These are phyloP conservation scores for Papilio machaon DNA, from an alignment of 1,140 invertebrate species.

Conservation along the genomic window DNA sequence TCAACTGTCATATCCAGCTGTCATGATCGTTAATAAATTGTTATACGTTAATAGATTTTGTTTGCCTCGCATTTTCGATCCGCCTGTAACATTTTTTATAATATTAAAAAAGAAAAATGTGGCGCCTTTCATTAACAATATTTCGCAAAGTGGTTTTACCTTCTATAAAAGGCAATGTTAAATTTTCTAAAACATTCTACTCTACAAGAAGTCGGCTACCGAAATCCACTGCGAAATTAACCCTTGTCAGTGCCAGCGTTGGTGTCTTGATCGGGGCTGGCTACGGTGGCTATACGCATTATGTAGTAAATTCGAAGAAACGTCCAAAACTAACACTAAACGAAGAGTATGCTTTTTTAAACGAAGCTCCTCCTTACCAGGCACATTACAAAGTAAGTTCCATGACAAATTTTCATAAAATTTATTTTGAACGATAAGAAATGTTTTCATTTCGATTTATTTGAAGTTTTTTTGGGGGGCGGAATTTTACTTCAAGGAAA, in stretches of 20 bases:
- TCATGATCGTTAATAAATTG: no score
- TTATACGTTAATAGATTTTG: background rate
- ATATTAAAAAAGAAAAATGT: slow-evolving; percentile 56
- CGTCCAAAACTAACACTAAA: slow-evolving; percentile 46
- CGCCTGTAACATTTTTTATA: background rate
- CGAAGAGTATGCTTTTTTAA: slow-evolving; percentile 68
- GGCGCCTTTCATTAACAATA: slow-evolving; percentile 66
- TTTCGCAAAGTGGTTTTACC: slow-evolving; percentile 64
- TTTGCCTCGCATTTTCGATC: background rate
- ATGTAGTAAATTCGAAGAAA: slow-evolving; percentile 74
- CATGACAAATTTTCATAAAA: background rate
- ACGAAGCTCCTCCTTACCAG: slow-evolving; percentile 64
- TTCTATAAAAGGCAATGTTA: slow-evolving; percentile 62
- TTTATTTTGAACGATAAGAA: no score
- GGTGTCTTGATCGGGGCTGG: slow-evolving; percentile 75
- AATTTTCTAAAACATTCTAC: slow-evolving; percentile 60
- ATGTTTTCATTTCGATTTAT: no score
- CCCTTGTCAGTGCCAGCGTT: slow-evolving; percentile 76
- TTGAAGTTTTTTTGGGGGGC: no score
- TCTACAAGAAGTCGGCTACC: slow-evolving; percentile 67
- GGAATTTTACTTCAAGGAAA: no score
- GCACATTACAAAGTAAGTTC: slow-evolving; percentile 72
- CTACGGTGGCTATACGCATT: slow-evolving; percentile 80
- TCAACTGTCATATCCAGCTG: background rate
- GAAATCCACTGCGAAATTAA: slow-evolving; percentile 70